Evolutionary conservation across 2,888 invertebrate species (phyloP).

Genomic region (Ptilodon capucinus): DNA sequence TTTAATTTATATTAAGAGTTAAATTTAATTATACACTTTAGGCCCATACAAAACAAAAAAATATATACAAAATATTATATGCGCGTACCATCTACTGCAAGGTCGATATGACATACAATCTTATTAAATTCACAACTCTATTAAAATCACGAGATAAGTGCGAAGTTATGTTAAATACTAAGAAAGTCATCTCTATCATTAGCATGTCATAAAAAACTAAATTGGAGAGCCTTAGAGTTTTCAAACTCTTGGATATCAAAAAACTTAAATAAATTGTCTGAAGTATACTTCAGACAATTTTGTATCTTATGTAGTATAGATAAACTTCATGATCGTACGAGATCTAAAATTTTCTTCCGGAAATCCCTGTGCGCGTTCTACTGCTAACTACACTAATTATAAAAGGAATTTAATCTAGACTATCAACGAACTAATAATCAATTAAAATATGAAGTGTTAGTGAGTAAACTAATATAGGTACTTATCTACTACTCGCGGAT

Average conservation of each 20-base stretch:
- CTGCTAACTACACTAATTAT: background rate
- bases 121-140: background rate
- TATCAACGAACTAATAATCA: constrained; percentile 24
- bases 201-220: background rate
- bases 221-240: background rate
- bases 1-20: too few relatives aligned
- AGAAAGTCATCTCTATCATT: background rate
- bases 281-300: background rate
- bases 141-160: too few relatives aligned
- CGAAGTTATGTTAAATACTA: background rate
- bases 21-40: too few relatives aligned
- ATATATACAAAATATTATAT: background rate
- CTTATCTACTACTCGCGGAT: too few relatives aligned
- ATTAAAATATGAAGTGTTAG: constrained; percentile 26
- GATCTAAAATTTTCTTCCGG: background rate
- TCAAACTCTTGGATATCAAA: background rate
- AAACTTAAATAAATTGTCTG: too few relatives aligned
- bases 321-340: background rate
- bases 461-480: too few relatives aligned
- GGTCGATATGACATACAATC: background rate
- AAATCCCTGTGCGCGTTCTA: background rate
- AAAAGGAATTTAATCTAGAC: constrained; percentile 10
- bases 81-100: background rate
- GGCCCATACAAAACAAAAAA: too few relatives aligned
- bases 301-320: background rate